Conservation (phyloP, 2,113 vertebrate genomes). For the Marcusenius ussheri region DNA sequence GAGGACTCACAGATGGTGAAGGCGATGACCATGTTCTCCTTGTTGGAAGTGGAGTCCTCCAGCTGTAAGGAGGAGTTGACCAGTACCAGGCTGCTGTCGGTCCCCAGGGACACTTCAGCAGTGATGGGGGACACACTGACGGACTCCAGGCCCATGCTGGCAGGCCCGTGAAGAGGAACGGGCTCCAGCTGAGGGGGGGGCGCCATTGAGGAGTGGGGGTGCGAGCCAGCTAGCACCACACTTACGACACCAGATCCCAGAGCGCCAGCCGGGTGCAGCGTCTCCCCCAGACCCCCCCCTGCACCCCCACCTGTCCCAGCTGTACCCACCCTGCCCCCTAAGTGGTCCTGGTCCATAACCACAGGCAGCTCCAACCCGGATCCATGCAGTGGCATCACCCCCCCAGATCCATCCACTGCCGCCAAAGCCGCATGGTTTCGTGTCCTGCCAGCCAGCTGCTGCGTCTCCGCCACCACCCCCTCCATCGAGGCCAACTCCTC, state of each 20-base stretch:
- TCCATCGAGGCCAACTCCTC: slow-evolving; percentile 81
- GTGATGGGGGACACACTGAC: slow-evolving; percentile 87
- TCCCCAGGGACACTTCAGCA: slow-evolving; percentile 83
- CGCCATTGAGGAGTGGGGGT: slow-evolving; percentile 61
- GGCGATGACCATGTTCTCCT: slow-evolving; percentile 85
- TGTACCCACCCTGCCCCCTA: slow-evolving; percentile 67
- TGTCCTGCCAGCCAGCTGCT: slow-evolving; percentile 70
- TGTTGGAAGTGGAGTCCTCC: slow-evolving; percentile 85
- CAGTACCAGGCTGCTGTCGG: slow-evolving; percentile 83
- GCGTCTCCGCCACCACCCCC: slow-evolving; percentile 70
- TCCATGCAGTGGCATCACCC: slow-evolving; percentile 79
- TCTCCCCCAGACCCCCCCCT: slow-evolving; percentile 71
- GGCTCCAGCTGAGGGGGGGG: slow-evolving; percentile 69
- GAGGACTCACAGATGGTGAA: slow-evolving; percentile 85
- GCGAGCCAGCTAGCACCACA: slow-evolving; percentile 84
- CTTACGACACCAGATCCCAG: slow-evolving; percentile 83
- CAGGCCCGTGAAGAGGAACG: slow-evolving; percentile 81
- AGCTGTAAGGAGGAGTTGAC: slow-evolving; percentile 86
- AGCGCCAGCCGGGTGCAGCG: slow-evolving; percentile 74
- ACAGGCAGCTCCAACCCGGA: slow-evolving; percentile 83
- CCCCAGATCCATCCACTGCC: slow-evolving; percentile 70
- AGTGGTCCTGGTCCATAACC: slow-evolving; percentile 85
- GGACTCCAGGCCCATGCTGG: slow-evolving; percentile 80
- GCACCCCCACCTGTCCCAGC: slow-evolving; percentile 56
- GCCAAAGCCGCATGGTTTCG: slow-evolving; percentile 71